Evolutionary conservation across 2,888 invertebrate genomes (phyloP).

Genomic region (Xylocampa areola): DNA sequence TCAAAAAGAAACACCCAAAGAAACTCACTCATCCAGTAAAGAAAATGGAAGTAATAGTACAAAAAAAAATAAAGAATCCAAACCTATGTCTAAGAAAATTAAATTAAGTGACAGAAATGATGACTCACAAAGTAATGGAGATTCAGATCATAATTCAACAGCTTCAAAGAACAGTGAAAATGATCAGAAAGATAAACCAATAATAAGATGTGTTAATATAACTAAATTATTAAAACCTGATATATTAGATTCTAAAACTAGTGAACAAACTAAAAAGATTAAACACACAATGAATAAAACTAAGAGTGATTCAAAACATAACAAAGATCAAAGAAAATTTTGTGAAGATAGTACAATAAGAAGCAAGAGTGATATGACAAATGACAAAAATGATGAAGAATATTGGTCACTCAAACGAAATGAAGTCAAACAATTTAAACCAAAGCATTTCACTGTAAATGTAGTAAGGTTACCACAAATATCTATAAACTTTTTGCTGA

Average conservation of each 20-base stretch:
- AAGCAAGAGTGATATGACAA: slow-evolving; percentile 19
- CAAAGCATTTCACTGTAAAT: slow-evolving; percentile 73
- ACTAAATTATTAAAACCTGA: slow-evolving; percentile 79
- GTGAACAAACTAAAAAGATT: slow-evolving; percentile 29
- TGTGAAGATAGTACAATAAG: slow-evolving; percentile 17
- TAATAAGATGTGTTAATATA: slow-evolving; percentile 83
- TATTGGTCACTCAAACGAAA: slow-evolving; percentile 67
- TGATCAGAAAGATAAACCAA: slow-evolving; percentile 60
- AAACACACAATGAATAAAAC: slow-evolving; percentile 26
- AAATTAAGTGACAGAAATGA: slow-evolving; percentile 22
- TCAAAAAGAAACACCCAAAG: slow-evolving; percentile 24
- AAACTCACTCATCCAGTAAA: slow-evolving; percentile 27
- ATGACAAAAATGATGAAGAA: slow-evolving; percentile 45
- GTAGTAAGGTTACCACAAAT: slow-evolving; percentile 71
- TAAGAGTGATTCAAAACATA: slow-evolving; percentile 23
- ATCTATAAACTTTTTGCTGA: slow-evolving; percentile 64
- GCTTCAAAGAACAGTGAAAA: slow-evolving; percentile 18
- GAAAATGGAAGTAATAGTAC: slow-evolving; percentile 12
- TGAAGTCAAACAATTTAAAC: slow-evolving; percentile 73
- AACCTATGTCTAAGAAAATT: slow-evolving; percentile 31
- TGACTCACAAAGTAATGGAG: slow-evolving; percentile 2
- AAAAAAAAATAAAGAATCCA: slow-evolving; percentile 5
- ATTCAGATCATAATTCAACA: slow-evolving; percentile 24
- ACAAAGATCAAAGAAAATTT: slow-evolving; percentile 12
- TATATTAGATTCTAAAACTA: slow-evolving; percentile 43